Percentiles rank a stretch among this genome's conserved stretches.
These are phyloP conservation scores for Hemaris fuciformis DNA, from an alignment of 2,888 invertebrate species.

Conservation along the genomic window DNA sequence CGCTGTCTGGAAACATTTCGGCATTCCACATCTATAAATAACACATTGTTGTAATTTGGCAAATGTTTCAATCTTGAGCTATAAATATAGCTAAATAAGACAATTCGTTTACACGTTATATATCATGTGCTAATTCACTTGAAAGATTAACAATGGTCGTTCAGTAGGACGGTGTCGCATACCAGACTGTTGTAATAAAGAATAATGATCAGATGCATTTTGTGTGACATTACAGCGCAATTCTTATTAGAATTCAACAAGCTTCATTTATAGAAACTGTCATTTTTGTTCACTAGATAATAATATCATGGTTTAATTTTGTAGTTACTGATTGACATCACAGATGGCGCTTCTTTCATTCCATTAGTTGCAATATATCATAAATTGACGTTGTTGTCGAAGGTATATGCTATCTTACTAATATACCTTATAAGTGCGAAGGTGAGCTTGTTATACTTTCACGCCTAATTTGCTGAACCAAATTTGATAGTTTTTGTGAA, in stretches of 20 bases:
- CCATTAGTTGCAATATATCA: no score
- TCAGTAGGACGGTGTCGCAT: background rate
- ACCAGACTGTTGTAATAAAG: background rate
- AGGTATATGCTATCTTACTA: no score
- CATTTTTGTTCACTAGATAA: background rate
- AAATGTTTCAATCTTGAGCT: conserved; percentile 3
- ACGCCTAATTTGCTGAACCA: no score
- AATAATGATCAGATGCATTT: background rate
- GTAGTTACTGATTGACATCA: background rate
- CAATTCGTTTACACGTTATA: background rate
- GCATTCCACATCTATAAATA: conserved; percentile 5
- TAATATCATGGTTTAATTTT: background rate
- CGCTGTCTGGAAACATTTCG: background rate
- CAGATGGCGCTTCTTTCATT: background rate
- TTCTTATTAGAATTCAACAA: background rate
- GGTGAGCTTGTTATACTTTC: no score
- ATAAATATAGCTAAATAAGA: conserved; percentile 9
- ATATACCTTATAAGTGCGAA: no score
- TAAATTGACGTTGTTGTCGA: no score
- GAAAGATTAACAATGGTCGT: background rate
- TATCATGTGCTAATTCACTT: conserved; percentile 2
- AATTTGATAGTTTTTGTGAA: no score
- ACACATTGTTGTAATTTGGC: conserved; percentile 20
- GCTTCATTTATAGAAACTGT: background rate
- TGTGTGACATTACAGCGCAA: background rate